Evolutionary conservation across 1,140 invertebrate genomes (phyloP).

Genomic region (Bombyx mandarina): DNA sequence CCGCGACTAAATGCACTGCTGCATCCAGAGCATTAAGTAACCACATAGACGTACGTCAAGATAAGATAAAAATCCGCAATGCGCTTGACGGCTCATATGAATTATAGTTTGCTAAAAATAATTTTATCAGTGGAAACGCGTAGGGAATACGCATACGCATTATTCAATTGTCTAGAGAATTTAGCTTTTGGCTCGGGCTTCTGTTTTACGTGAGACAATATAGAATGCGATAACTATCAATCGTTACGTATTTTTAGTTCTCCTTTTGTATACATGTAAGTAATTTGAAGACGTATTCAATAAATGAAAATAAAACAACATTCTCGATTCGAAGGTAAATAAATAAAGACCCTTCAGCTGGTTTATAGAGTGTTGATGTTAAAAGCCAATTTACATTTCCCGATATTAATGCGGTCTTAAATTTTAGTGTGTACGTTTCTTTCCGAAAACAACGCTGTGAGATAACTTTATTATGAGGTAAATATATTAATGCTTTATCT

Average conservation of each 20-base stretch:
- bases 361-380: slow-evolving; percentile 1
- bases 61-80: slow-evolving; percentile 20
- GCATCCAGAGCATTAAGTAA: slow-evolving; percentile 8
- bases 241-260: too few species aligned
- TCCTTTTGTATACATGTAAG: too few species aligned
- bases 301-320: slow-evolving; percentile 4
- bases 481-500: too few species aligned
- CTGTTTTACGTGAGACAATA: too few species aligned
- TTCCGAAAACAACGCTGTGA: too few species aligned
- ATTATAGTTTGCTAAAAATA: slow-evolving; percentile 12
- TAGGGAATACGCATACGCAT: too few species aligned
- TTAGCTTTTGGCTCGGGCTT: too few species aligned
- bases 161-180: too few species aligned
- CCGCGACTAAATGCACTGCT: not conserved
- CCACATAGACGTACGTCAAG: slow-evolving; percentile 6
- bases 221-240: too few species aligned
- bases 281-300: not conserved
- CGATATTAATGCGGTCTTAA: slow-evolving; percentile 1
- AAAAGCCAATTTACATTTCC: slow-evolving; percentile 8
- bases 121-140: slow-evolving; percentile 6
- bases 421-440: too few species aligned
- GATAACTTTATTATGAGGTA: too few species aligned
- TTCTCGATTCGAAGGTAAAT: slow-evolving; percentile 4
- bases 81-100: slow-evolving; percentile 6
- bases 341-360: slow-evolving; percentile 5